Percentiles rank a stretch among this genome's conserved stretches.
Conservation (phyloP, 2,797 vertebrate species). For the Danio choprae region DNA sequence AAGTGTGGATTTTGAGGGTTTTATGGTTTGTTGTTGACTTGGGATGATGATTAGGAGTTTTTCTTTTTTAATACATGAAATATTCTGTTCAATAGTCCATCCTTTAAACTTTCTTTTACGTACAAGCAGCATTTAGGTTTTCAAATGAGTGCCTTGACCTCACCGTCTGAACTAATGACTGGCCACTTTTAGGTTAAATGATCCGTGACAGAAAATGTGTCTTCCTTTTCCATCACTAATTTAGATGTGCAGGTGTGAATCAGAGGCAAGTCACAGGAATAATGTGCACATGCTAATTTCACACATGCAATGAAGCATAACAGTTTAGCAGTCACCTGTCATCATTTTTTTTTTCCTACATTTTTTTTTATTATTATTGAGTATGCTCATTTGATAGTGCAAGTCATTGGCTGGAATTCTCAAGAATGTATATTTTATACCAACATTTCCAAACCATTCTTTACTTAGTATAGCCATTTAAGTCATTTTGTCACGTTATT, state of each 20-base stretch:
- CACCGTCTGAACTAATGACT: constrained; percentile 23
- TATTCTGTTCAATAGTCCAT: not conserved
- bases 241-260: constrained; percentile 20
- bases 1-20: not conserved
- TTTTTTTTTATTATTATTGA: not conserved
- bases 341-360: not conserved
- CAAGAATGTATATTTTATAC: too few species aligned
- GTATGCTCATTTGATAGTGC: too few species aligned
- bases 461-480: too few species aligned
- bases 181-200: constrained; percentile 29
- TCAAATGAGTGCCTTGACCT: not conserved
- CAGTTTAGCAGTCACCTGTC: not conserved
- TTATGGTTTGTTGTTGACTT: not conserved
- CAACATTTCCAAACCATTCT: too few species aligned
- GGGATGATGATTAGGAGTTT: not conserved
- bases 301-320: not conserved
- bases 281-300: not conserved
- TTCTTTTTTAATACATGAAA: not conserved
- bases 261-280: not conserved
- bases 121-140: constrained; percentile 4
- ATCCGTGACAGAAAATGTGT: not conserved
- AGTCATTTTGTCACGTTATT: too few species aligned
- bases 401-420: too few species aligned
- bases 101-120: not conserved
- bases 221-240: constrained; percentile 13